Conservation (phyloP, 2,113 vertebrate genomes). For the Mastomys natalensis region DNA sequence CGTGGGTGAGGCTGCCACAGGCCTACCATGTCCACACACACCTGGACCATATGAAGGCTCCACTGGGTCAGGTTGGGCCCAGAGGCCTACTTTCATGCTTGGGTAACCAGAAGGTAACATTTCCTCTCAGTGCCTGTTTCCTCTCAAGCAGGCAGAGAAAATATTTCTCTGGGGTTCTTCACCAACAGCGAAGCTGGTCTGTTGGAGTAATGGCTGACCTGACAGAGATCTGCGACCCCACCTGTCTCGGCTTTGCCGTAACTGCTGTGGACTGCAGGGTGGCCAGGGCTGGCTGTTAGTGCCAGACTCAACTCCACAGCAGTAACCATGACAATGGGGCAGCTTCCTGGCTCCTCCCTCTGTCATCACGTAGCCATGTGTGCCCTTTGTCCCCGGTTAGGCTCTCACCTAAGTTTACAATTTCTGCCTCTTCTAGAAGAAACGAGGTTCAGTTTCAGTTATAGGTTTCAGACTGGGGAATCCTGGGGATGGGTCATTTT, state of each 20-base stretch:
- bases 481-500: neutral
- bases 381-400: neutral
- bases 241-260: rapidly evolving
- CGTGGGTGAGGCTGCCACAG: neutral
- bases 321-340: neutral
- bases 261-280: neutral
- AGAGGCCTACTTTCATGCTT: neutral
- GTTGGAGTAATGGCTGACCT: neutral
- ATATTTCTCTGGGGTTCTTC: neutral
- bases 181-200: neutral
- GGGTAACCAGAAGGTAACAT: neutral
- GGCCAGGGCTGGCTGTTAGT: neutral
- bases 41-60: neutral
- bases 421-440: neutral
- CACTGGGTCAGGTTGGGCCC: neutral
- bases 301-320: neutral
- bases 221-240: neutral
- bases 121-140: neutral
- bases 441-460: no score
- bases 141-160: neutral
- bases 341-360: rapidly evolving
- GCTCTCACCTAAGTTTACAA: neutral
- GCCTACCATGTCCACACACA: rapidly evolving
- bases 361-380: neutral
- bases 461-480: neutral